Evolutionary conservation across 2,888 invertebrate species (phyloP), one percentile per base, ranked within the genome.

Genomic region (Ariolimax columbianus): DNA sequence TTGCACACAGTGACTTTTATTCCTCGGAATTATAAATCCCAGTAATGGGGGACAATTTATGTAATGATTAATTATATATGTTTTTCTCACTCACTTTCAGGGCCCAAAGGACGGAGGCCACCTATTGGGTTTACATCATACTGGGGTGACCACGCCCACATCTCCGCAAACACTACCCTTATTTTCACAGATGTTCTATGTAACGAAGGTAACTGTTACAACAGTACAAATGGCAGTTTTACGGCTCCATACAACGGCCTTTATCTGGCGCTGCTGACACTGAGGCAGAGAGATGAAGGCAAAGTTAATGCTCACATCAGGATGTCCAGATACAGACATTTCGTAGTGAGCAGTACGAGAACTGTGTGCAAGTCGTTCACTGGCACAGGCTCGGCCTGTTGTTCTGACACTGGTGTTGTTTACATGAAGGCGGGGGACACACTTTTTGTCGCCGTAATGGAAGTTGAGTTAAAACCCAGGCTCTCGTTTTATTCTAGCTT

Each of bases 121-220:
- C 11, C 30, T 14, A 47, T 75, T 30, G 75, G 75, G 40, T 75
- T 75, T 47, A 75, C 75, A 47, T 47, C 47, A 9, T 75, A n/a
- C 30, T 75, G 75, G 75, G 47, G 75, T 75, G 47, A 75, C 7
- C 17, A 47, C 17, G 30, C n/a, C 30, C n/a, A 47, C 23, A 75
- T 75, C 17, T 30, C 47, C 1, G 30, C 11, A 47, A 17, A 75
- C 47, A 26, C 75, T 17, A 23, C 30, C 30, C 43, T 75, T 30
- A 75, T 75, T 17, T 75, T 75, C 47, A 47, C 75, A 30, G 75
- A 75, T 30, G 47, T 75, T 30, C 9, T 47, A 47, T 75, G 75
- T 47, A 75, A 75, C 14, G 75, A 75, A 19, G 47, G 75, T 26
- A 47, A 23, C 33, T 75, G 75, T 47, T 75, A 75, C 47, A 75